Evolutionary conservation across 2,113 vertebrate genomes (phyloP).

Genomic region (Pseudorasbora parva): DNA sequence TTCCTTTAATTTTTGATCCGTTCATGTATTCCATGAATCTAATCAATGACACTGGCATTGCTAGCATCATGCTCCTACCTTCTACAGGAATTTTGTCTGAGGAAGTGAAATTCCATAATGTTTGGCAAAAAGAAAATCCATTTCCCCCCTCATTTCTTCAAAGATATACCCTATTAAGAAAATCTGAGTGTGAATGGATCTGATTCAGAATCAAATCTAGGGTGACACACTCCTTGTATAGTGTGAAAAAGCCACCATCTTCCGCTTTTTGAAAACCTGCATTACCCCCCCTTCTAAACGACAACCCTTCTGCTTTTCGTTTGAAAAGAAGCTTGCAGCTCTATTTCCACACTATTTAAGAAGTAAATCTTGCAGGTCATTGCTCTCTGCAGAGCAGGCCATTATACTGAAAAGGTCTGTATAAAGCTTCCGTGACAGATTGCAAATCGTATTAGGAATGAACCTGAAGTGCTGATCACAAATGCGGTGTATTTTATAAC

Average conservation of each 20-base stretch:
- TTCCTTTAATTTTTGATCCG: neutral
- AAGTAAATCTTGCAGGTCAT: constrained; percentile 46
- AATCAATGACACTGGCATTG: neutral
- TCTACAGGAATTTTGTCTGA: neutral
- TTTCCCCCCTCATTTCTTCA: constrained; percentile 26
- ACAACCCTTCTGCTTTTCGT: constrained; percentile 27
- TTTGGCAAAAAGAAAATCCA: constrained; percentile 29
- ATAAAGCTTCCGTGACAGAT: constrained; percentile 40
- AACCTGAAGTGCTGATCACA: constrained; percentile 48
- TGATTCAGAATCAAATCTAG: constrained; percentile 55
- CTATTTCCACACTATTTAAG: constrained; percentile 48
- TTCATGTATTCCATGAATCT: neutral
- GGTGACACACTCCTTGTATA: constrained; percentile 39
- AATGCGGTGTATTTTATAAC: constrained; percentile 36
- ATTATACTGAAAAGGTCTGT: constrained; percentile 39
- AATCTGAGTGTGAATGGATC: constrained; percentile 50
- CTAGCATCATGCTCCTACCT: neutral
- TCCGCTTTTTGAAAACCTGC: constrained; percentile 39
- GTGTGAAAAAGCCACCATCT: constrained; percentile 53
- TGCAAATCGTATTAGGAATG: constrained; percentile 44
- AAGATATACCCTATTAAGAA: constrained; percentile 42
- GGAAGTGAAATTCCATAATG: neutral
- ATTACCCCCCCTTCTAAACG: constrained; percentile 37
- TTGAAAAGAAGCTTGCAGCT: constrained; percentile 37
- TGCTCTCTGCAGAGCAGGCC: constrained; percentile 39